phyloP scores from a whole-genome alignment of 1,140 invertebrate species.

The Chironomus tepperi region DNA sequence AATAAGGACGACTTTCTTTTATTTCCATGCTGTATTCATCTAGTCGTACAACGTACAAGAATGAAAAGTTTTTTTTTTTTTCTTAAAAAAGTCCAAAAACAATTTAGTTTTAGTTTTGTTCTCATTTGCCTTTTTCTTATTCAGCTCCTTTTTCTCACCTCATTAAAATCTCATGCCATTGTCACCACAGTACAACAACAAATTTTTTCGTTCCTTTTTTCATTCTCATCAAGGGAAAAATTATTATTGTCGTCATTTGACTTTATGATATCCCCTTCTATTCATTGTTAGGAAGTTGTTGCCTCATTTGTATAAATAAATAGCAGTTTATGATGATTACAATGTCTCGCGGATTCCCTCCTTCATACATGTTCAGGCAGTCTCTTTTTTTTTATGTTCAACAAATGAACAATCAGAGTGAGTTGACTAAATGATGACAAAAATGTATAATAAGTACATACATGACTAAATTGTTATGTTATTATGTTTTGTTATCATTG shows the following conservation, averaged over 20 bases:
- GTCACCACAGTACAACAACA: not conserved
- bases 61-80: not conserved
- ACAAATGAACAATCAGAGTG: constrained; percentile 10
- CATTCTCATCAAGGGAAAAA: constrained; percentile 7
- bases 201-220: not conserved
- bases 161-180: constrained; percentile 20
- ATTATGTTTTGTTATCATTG: not conserved
- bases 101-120: constrained; percentile 15
- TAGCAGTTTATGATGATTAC: constrained; percentile 10
- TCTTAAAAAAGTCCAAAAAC: not conserved
- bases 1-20: not conserved
- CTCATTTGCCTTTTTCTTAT: not conserved
- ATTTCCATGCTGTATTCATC: not conserved
- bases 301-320: not conserved
- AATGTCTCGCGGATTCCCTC: constrained; percentile 4
- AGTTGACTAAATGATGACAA: constrained; percentile 13
- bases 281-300: not conserved
- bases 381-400: not conserved
- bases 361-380: not conserved
- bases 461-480: not conserved
- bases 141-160: constrained; percentile 17
- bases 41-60: not conserved
- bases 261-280: not conserved
- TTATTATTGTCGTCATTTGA: constrained; percentile 14
- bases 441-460: not conserved